Evolutionary conservation across 2,797 vertebrate species (phyloP).

Genomic region (Pseudopleuronectes americanus): DNA sequence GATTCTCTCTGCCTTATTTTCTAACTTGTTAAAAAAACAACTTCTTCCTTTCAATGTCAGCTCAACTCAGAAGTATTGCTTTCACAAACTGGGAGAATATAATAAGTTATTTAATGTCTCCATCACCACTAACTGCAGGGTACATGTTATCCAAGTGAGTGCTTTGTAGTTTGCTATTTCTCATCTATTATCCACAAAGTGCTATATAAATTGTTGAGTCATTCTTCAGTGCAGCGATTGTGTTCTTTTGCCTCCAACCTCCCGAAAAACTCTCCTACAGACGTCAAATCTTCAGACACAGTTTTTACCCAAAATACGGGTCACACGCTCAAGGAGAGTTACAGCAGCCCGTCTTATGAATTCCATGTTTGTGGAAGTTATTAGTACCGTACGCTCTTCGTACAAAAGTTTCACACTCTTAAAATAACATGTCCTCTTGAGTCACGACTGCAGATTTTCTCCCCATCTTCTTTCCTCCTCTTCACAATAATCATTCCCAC

Average conservation of each 20-base stretch:
- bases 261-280: conserved; percentile 24
- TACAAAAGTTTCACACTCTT: not conserved
- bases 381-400: too few species aligned
- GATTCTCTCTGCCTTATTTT: conserved; percentile 31
- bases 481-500: not conserved
- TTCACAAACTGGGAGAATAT: conserved; percentile 70
- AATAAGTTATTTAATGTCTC: conserved; percentile 75
- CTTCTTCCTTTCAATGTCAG: conserved; percentile 47
- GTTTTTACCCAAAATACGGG: conserved; percentile 9
- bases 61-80: conserved; percentile 58
- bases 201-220: conserved; percentile 71
- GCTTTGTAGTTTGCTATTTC: conserved; percentile 76
- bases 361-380: too few species aligned
- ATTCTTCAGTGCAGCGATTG: conserved; percentile 49
- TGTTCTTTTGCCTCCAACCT: conserved; percentile 50
- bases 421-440: not conserved
- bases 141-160: conserved; percentile 73
- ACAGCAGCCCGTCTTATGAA: not conserved
- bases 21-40: conserved; percentile 51
- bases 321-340: conserved; percentile 9
- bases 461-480: not conserved
- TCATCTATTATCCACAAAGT: conserved; percentile 72
- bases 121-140: conserved; percentile 69
- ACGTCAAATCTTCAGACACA: not conserved
- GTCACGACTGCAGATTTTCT: not conserved